Conservation (phyloP, 1,140 invertebrate genomes). For the Drosophila rhopaloa region DNA sequence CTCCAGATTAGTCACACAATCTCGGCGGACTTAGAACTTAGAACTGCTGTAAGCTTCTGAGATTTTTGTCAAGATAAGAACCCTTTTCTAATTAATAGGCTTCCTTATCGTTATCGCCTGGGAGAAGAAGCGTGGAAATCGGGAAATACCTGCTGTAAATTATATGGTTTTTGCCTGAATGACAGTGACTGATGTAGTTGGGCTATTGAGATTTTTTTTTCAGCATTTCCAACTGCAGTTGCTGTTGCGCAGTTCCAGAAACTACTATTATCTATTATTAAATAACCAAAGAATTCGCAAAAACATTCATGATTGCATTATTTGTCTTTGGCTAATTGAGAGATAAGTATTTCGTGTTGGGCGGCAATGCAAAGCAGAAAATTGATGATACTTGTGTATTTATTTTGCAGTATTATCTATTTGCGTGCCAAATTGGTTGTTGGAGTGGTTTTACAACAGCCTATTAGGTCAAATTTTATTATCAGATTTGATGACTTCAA, state of each 20-base stretch:
- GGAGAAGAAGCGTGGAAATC: constrained; percentile 28
- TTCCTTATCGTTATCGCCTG: constrained; percentile 30
- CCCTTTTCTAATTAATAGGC: constrained; percentile 17
- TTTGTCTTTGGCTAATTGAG: constrained; percentile 33
- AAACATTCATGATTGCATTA: constrained; percentile 31
- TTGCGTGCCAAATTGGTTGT: constrained; percentile 12
- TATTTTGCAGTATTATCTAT: neutral
- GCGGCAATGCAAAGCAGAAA: constrained; percentile 13
- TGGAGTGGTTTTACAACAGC: neutral
- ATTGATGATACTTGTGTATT: constrained; percentile 11
- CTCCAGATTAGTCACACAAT: constrained; percentile 36
- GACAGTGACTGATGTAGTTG: constrained; percentile 33
- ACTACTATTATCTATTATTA: constrained; percentile 27
- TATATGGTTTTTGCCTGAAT: constrained; percentile 10
- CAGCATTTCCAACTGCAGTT: neutral
- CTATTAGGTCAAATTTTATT: neutral
- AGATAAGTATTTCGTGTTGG: constrained; percentile 21
- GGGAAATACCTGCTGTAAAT: constrained; percentile 57
- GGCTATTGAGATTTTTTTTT: constrained; percentile 1
- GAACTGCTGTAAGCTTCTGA: constrained; percentile 7
- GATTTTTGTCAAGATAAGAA: constrained; percentile 11
- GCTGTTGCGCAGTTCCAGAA: constrained; percentile 22
- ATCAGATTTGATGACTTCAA: too few relatives aligned
- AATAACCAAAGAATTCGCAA: constrained; percentile 6
- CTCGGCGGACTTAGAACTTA: neutral